Conservation (phyloP, 30 jellyfish, hydroid and myxozoan species). For the Mastigias papua region DNA sequence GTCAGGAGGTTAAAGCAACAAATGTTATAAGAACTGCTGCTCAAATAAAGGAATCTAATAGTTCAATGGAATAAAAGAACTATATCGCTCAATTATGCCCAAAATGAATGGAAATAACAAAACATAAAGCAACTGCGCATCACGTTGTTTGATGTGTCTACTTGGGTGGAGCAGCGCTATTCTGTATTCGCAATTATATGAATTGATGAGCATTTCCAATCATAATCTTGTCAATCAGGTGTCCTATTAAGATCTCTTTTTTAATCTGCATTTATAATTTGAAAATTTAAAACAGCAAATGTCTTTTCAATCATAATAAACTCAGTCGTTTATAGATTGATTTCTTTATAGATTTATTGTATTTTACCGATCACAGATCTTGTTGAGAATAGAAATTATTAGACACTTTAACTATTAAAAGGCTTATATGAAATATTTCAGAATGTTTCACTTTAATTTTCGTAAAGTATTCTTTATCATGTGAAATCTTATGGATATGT, state of each 20-base stretch:
- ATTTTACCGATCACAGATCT: too few species aligned
- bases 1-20: neutral
- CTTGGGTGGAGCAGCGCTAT: neutral
- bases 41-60: neutral
- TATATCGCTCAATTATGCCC: neutral
- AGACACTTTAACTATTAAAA: too few species aligned
- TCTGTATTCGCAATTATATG: neutral
- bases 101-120: neutral
- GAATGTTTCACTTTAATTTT: too few species aligned
- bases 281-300: neutral
- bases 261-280: neutral
- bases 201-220: neutral
- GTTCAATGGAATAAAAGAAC: neutral
- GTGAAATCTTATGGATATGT: too few species aligned
- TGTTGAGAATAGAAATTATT: too few species aligned
- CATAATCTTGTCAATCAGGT: neutral
- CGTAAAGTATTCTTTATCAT: too few species aligned
- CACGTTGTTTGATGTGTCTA: neutral
- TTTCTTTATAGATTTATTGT: too few species aligned
- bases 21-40: neutral
- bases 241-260: neutral
- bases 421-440: too few species aligned
- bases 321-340: too few species aligned
- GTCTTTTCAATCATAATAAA: too few species aligned
- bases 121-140: neutral